phyloP scores from a whole-genome alignment of 2,888 invertebrate genomes.

The Mechanitis mazaeus region DNA sequence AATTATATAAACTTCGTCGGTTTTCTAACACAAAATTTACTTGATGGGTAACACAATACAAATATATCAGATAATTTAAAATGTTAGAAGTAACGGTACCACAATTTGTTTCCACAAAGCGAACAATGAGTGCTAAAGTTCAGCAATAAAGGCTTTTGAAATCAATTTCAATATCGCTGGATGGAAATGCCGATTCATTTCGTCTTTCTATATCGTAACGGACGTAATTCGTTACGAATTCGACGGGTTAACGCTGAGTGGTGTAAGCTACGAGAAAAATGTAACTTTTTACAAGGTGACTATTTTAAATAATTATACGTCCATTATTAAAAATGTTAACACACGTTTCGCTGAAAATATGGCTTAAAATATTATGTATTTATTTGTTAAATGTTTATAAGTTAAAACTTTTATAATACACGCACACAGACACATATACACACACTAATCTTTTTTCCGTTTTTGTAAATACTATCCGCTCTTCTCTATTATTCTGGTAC shows the following conservation, averaged over 20 bases:
- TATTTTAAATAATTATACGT: not conserved
- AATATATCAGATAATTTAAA: conserved; percentile 3
- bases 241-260: conserved; percentile 16
- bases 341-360: too few relatives aligned
- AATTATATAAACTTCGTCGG: not conserved
- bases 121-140: conserved; percentile 34
- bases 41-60: conserved; percentile 1
- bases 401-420: too few relatives aligned
- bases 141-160: conserved; percentile 35
- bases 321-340: too few relatives aligned
- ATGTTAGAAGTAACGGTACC: conserved; percentile 21
- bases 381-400: too few relatives aligned
- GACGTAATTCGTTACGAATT: conserved; percentile 30
- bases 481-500: conserved; percentile 7
- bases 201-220: conserved; percentile 29
- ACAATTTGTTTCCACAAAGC: conserved; percentile 25
- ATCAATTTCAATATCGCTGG: conserved; percentile 38
- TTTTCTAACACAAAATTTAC: conserved; percentile 1
- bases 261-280: conserved; percentile 13
- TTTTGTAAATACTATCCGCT: conserved; percentile 10
- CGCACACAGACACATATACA: not conserved
- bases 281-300: not conserved
- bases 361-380: too few relatives aligned
- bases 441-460: not conserved
- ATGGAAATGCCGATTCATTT: conserved; percentile 29